phyloP scores from a whole-genome alignment of 2,797 vertebrate species.

The Zalophus californianus region DNA sequence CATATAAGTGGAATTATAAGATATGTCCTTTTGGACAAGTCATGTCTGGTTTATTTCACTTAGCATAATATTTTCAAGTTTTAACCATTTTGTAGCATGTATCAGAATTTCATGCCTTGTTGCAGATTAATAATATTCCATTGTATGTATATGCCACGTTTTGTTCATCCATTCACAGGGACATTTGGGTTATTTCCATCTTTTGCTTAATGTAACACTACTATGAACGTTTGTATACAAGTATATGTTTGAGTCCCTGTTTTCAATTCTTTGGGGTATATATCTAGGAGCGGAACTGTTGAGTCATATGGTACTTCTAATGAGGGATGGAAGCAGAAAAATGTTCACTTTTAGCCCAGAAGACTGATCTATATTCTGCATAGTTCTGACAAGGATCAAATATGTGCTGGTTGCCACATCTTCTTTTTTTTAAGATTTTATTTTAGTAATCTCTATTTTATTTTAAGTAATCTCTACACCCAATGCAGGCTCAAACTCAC shows the following conservation, averaged over 20 bases:
- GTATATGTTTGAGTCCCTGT: background rate
- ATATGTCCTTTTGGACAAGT: background rate
- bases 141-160: background rate
- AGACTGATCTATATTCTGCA: background rate
- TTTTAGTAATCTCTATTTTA: background rate
- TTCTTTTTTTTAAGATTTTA: background rate
- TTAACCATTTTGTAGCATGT: background rate
- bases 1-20: background rate
- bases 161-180: background rate
- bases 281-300: background rate
- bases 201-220: background rate
- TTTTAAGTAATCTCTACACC: background rate
- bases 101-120: background rate
- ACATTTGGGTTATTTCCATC: background rate
- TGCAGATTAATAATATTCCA: background rate
- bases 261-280: background rate
- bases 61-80: background rate
- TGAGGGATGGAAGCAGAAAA: background rate
- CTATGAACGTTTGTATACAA: background rate
- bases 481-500: background rate
- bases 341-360: background rate
- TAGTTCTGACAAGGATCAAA: background rate
- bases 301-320: background rate
- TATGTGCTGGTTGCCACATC: background rate
- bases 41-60: background rate